Evolutionary conservation across 2,113 vertebrate genomes (phyloP).

Genomic region (Numenius arquata): DNA sequence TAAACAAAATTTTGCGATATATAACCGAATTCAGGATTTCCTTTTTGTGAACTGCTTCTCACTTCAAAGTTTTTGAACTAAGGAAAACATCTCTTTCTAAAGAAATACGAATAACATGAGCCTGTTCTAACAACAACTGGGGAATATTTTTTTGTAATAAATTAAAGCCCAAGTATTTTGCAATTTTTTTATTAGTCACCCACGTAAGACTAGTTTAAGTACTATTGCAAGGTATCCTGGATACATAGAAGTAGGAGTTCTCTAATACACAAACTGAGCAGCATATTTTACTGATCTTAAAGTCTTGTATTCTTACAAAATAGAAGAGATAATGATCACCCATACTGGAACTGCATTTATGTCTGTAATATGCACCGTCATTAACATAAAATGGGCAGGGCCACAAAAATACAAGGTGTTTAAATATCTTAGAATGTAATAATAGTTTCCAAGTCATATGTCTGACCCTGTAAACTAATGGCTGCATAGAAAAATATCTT

Average conservation of each 20-base stretch:
- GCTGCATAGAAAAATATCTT: not conserved
- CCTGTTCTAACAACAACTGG: not conserved
- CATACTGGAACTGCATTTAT: not conserved
- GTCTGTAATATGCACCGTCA: not conserved
- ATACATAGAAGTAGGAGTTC: not conserved
- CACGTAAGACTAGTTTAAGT: not conserved
- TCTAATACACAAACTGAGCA: not conserved
- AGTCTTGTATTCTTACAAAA: not conserved
- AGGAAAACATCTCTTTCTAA: not conserved
- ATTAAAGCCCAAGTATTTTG: not conserved
- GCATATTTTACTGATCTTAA: not conserved
- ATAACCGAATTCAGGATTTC: not conserved
- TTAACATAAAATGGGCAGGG: not conserved
- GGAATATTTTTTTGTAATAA: not conserved
- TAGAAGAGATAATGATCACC: not conserved
- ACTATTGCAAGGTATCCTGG: not conserved
- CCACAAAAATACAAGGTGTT: not conserved
- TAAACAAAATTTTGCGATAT: not conserved
- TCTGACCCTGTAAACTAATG: not conserved
- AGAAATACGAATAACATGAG: rapidly evolving
- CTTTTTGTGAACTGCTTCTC: not conserved
- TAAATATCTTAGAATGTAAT: not conserved
- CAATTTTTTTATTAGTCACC: not conserved
- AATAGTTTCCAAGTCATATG: not conserved
- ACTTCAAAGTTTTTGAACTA: not conserved